A percentile compares a stretch with the other conserved stretches of the same genome.
Conservation (phyloP, 2,113 vertebrate species). For the Odocoileus virginianus region DNA sequence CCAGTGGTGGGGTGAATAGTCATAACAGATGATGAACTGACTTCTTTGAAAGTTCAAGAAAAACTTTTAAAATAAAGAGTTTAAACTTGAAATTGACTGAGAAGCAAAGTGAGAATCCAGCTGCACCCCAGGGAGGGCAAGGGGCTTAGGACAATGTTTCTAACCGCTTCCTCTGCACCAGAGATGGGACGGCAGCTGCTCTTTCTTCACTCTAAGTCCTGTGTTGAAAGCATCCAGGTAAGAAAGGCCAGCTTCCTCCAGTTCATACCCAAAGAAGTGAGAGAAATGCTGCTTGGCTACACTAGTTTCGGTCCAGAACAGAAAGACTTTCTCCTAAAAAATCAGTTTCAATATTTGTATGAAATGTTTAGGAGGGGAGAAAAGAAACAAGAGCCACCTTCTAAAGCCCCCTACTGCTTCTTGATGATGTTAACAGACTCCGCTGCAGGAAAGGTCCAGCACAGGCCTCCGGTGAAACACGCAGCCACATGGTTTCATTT, state of each 20-base stretch:
- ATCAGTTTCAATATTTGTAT: neutral
- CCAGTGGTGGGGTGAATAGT: neutral
- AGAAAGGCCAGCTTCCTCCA: neutral
- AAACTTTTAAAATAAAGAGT: neutral
- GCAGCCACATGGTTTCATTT: neutral
- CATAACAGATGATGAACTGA: neutral
- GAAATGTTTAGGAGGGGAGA: neutral
- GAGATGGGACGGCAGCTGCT: neutral
- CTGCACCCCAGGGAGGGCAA: neutral
- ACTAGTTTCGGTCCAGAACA: neutral
- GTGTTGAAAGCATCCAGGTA: neutral
- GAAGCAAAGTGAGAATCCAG: neutral
- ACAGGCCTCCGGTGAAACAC: neutral
- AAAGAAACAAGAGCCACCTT: neutral
- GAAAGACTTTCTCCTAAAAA: neutral
- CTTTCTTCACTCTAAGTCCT: neutral
- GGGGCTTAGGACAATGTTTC: neutral
- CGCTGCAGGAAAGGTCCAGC: neutral
- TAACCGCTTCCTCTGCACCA: neutral
- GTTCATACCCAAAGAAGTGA: neutral
- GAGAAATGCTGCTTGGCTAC: neutral
- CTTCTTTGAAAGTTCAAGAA: slow-evolving; percentile 28
- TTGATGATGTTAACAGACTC: slow-evolving; percentile 6
- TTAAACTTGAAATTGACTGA: neutral
- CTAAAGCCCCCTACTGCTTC: neutral